These are phyloP conservation scores for Limosa lapponica DNA, from an alignment of 2,797 vertebrate genomes.

Conservation along the genomic window DNA sequence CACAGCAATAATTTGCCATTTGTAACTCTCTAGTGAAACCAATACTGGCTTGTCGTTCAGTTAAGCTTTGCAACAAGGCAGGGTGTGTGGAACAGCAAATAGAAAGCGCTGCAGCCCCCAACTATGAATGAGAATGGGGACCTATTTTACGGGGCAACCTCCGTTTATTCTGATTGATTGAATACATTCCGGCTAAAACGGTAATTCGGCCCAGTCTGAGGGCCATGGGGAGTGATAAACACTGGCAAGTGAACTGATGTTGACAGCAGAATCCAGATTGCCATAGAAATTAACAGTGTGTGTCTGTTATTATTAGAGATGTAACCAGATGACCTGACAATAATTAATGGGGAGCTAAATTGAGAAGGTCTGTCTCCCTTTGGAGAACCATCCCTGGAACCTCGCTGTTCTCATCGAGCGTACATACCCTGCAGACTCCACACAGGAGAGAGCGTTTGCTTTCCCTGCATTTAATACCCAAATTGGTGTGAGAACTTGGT, in stretches of 20 bases:
- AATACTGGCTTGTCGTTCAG: not conserved
- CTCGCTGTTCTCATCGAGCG: fast-evolving
- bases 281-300: slow-evolving; percentile 22
- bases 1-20: not conserved
- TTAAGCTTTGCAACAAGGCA: not conserved
- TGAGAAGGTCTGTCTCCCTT: not conserved
- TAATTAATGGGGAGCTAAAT: not conserved
- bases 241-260: not conserved
- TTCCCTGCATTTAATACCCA: not conserved
- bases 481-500: not conserved
- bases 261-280: slow-evolving; percentile 29
- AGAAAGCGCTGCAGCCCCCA: not conserved
- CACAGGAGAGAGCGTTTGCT: not conserved
- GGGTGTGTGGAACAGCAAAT: not conserved
- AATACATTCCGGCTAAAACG: not conserved
- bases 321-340: slow-evolving; percentile 16
- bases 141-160: not conserved
- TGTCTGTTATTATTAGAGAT: not conserved
- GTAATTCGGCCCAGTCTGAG: not conserved
- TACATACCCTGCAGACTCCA: fast-evolving
- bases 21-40: not conserved
- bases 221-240: not conserved
- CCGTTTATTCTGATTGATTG: not conserved
- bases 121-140: not conserved
- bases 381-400: not conserved